Percentiles rank a stretch among this genome's conserved stretches.
Evolutionary conservation across 2,113 vertebrate genomes (phyloP).

Genomic region (Raja brachyura): DNA sequence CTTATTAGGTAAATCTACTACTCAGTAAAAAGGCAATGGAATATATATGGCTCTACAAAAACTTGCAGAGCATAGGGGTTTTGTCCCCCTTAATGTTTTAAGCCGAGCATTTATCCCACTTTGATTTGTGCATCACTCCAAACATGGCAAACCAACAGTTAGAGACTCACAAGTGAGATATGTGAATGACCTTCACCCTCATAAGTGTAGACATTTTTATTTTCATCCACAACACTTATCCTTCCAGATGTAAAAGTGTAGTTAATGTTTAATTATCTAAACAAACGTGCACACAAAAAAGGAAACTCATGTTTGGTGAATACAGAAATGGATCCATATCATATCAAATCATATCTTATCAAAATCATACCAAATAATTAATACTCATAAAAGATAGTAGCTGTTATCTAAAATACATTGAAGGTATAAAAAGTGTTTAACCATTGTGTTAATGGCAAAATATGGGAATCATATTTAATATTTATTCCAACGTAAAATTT

Average conservation of each 20-base stretch:
- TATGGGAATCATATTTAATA: neutral
- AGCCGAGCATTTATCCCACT: neutral
- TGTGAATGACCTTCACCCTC: neutral
- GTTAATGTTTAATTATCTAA: neutral
- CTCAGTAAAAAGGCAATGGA: neutral
- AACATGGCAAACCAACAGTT: neutral
- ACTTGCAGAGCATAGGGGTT: too few species aligned
- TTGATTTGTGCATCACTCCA: neutral
- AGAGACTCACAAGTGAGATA: neutral
- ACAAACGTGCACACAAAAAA: neutral
- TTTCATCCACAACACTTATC: neutral
- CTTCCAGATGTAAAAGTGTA: neutral
- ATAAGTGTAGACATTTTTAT: neutral
- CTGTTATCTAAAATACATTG: neutral
- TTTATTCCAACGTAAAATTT: neutral
- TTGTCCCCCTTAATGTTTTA: neutral
- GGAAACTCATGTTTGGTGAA: neutral
- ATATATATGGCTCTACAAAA: too few species aligned
- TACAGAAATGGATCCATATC: neutral
- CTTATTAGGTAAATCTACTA: neutral
- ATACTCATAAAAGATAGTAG: neutral
- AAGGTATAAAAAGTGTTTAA: neutral
- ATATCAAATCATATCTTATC: neutral
- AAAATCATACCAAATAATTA: neutral
- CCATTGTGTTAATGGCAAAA: neutral